Percentiles rank a stretch among this genome's conserved stretches.
phyloP scores from a whole-genome alignment of 2,113 vertebrate genomes.

The Rallus limicola region DNA sequence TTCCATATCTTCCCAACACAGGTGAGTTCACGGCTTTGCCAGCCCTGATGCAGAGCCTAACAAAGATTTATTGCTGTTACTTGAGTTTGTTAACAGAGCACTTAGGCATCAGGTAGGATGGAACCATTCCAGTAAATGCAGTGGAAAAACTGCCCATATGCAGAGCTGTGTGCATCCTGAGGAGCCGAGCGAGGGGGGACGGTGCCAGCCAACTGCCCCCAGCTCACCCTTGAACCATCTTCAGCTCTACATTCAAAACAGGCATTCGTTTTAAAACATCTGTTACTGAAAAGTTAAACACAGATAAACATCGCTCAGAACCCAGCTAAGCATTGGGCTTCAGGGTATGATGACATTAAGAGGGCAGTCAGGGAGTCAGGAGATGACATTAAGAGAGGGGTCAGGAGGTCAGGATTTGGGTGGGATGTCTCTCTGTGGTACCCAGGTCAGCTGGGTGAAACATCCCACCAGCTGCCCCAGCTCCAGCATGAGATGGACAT shows the following conservation, averaged over 20 bases:
- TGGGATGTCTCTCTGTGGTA: neutral
- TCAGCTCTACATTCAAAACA: neutral
- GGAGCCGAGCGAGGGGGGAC: rapidly evolving
- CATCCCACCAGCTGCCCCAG: neutral
- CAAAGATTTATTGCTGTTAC: neutral
- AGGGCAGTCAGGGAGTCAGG: neutral
- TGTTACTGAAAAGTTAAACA: neutral
- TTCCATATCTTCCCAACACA: neutral
- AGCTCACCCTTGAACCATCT: neutral
- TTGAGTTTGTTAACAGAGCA: neutral
- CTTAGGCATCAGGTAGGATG: neutral
- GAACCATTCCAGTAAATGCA: neutral
- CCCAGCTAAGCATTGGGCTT: neutral
- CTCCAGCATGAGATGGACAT: rapidly evolving
- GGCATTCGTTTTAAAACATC: neutral
- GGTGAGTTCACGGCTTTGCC: neutral
- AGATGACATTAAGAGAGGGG: neutral
- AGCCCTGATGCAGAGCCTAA: neutral
- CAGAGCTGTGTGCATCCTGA: rapidly evolving
- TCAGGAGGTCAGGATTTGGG: neutral
- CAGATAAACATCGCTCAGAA: neutral
- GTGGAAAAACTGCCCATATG: neutral
- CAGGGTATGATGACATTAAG: too few relatives aligned
- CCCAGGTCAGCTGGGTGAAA: rapidly evolving
- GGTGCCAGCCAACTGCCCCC: neutral